Conservation (phyloP, 2,113 vertebrate species). For the Pituophis catenifer region DNA sequence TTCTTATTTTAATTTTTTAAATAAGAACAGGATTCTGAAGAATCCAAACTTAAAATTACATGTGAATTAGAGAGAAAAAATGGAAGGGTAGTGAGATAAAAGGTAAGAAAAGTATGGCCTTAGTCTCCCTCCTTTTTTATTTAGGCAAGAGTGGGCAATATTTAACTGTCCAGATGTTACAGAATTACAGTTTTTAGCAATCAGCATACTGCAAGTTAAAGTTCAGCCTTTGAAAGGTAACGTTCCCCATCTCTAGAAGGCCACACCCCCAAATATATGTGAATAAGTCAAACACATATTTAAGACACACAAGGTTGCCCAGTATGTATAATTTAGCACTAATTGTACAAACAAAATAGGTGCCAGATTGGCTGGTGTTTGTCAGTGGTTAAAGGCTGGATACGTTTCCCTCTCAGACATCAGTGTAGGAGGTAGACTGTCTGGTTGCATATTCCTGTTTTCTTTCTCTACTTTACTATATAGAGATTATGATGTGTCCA, state of each 20-base stretch:
- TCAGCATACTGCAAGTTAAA: not conserved
- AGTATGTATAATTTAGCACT: not conserved
- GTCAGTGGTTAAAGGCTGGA: not conserved
- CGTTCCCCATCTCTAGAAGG: not conserved
- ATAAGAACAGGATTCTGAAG: not conserved
- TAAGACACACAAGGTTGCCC: not conserved
- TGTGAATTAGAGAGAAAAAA: not conserved
- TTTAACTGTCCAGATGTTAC: not conserved
- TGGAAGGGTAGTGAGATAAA: not conserved
- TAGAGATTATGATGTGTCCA: not conserved
- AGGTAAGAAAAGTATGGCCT: not conserved
- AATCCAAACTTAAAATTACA: not conserved
- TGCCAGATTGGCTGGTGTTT: not conserved
- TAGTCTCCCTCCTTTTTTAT: not conserved
- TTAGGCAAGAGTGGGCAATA: not conserved
- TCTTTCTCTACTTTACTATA: not conserved
- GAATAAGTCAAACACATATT: not conserved
- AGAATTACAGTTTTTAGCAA: not conserved
- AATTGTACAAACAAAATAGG: not conserved
- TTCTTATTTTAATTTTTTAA: not conserved
- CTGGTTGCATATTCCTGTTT: not conserved
- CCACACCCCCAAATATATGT: not conserved
- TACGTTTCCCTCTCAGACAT: not conserved
- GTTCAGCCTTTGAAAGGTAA: not conserved
- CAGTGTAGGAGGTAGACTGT: conserved; percentile 9